Conservation (phyloP, 1,140 invertebrate species). For the Oreohelix idahoensis region DNA sequence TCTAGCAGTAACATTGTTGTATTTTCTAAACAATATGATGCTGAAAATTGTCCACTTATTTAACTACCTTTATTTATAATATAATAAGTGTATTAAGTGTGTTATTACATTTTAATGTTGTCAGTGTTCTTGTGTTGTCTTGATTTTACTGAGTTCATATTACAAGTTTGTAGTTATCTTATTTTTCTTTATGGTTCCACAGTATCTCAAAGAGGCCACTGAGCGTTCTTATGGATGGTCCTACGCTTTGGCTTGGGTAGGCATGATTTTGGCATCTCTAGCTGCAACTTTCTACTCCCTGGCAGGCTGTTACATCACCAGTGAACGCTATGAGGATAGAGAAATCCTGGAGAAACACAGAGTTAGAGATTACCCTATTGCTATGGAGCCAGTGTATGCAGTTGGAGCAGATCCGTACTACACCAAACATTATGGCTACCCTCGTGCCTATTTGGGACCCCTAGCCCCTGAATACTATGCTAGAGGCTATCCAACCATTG, state of each 20-base stretch:
- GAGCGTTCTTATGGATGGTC: conserved; percentile 62
- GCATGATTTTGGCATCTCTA: conserved; percentile 63
- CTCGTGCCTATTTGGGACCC: conserved; percentile 42
- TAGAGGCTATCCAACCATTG: conserved; percentile 54
- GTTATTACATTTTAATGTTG: no score
- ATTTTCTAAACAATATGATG: no score
- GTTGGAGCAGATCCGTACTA: conserved; percentile 38
- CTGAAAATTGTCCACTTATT: no score
- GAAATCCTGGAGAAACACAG: conserved; percentile 51
- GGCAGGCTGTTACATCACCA: conserved; percentile 65
- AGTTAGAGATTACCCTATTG: conserved; percentile 56
- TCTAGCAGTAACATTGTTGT: no score
- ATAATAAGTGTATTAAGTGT: no score
- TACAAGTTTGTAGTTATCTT: no score
- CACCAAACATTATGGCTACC: conserved; percentile 51
- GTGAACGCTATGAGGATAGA: conserved; percentile 54
- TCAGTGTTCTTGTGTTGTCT: no score
- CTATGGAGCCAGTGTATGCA: conserved; percentile 53
- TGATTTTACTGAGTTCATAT: no score
- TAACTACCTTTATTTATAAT: no score
- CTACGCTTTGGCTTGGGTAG: conserved; percentile 68
- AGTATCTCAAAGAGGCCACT: conserved; percentile 55
- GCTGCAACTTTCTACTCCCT: conserved; percentile 65
- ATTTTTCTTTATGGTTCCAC: conserved; percentile 6
- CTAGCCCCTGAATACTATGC: conserved; percentile 54